These are phyloP conservation scores for Zhuqinia jingwanae DNA, from an alignment of 2,888 invertebrate species.

Conservation along the genomic window DNA sequence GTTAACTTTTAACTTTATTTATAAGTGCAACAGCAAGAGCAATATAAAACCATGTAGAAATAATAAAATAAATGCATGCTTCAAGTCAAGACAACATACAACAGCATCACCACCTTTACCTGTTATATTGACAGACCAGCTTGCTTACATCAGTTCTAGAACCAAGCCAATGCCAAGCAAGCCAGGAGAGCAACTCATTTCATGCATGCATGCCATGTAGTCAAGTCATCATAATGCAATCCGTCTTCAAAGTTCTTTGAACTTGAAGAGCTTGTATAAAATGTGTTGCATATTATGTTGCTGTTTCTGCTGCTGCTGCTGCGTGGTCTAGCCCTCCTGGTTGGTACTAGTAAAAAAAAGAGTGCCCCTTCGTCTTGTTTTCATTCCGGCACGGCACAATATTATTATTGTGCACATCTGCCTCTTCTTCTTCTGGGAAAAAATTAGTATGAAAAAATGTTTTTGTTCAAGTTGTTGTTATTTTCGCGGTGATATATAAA, in stretches of 20 bases:
- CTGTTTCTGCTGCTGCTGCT: not conserved
- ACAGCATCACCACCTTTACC: slow-evolving; percentile 22
- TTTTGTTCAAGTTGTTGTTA: slow-evolving; percentile 35
- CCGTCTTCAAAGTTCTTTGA: slow-evolving; percentile 73
- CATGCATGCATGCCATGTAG: slow-evolving; percentile 57
- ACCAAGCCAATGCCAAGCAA: not conserved
- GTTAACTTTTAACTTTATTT: slow-evolving; percentile 57
- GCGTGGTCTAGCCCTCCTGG: slow-evolving; percentile 5
- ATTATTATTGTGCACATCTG: not conserved
- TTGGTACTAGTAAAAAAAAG: not conserved
- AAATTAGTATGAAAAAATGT: slow-evolving; percentile 27
- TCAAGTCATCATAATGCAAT: slow-evolving; percentile 69
- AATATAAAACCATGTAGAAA: slow-evolving; percentile 20
- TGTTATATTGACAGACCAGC: slow-evolving; percentile 50
- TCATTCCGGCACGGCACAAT: slow-evolving; percentile 9
- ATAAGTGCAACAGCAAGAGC: slow-evolving; percentile 14
- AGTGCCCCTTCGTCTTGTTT: slow-evolving; percentile 43
- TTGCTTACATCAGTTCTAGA: not conserved
- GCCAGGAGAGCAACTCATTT: slow-evolving; percentile 54
- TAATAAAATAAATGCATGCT: slow-evolving; percentile 33
- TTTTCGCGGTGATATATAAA: slow-evolving; percentile 54
- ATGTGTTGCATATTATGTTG: slow-evolving; percentile 6
- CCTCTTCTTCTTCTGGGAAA: slow-evolving; percentile 30
- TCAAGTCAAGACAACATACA: slow-evolving; percentile 12
- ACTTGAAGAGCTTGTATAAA: slow-evolving; percentile 52